A percentile compares a stretch with the other conserved stretches of the same genome.
Evolutionary conservation across 2,888 invertebrate species (phyloP).

Genomic region (Sepiola atlantica): DNA sequence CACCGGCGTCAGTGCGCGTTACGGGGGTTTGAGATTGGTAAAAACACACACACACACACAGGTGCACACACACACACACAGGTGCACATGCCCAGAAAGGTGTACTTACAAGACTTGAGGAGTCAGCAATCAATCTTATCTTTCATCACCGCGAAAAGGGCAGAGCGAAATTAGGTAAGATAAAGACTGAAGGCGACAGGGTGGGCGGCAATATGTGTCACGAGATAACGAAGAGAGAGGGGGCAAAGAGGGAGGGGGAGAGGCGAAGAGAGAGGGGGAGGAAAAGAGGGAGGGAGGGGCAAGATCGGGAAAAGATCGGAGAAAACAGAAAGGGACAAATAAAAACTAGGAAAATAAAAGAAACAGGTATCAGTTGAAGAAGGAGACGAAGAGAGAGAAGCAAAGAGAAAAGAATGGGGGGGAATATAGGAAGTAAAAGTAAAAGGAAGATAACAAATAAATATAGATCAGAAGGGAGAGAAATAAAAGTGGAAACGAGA

Average conservation of each 20-base stretch:
- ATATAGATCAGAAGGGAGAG: too few relatives aligned
- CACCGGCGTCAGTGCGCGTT: not conserved
- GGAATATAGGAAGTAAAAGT: too few relatives aligned
- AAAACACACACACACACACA: not conserved
- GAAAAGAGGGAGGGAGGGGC: not conserved
- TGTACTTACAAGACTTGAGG: not conserved
- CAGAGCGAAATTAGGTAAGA: not conserved
- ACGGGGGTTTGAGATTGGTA: too few relatives aligned
- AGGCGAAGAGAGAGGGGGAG: not conserved
- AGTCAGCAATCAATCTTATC: not conserved
- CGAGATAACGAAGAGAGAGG: not conserved
- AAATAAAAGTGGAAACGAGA: too few relatives aligned
- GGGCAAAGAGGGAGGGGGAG: not conserved
- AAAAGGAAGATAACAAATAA: too few relatives aligned
- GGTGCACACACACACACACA: not conserved
- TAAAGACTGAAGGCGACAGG: not conserved
- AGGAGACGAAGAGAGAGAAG: not conserved
- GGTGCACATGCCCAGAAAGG: constrained; percentile 32
- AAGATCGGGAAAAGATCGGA: too few relatives aligned
- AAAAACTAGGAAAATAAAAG: too few relatives aligned
- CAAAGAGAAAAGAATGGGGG: not conserved
- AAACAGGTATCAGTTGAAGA: not conserved
- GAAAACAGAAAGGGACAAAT: too few relatives aligned
- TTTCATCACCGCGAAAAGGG: not conserved
- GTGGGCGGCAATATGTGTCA: not conserved